Conservation (phyloP, 2,888 invertebrate species). For the Euzophera pinguis region DNA sequence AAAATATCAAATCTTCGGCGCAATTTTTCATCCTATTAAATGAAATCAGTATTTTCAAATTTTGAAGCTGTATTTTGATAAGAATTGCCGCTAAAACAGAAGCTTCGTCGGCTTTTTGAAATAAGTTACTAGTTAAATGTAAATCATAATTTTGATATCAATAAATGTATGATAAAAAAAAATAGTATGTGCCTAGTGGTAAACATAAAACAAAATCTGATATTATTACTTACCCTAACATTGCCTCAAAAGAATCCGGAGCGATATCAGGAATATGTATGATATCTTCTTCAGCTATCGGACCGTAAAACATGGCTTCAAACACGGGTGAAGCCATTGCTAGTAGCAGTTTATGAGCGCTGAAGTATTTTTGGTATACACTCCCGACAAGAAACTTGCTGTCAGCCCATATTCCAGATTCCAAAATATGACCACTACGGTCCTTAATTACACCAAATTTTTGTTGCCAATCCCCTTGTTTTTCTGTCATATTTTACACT, state of each 20-base stretch:
- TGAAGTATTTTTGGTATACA: background rate
- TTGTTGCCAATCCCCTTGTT: slow-evolving; percentile 1
- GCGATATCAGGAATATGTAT: background rate
- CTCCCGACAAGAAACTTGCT: background rate
- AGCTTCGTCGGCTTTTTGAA: no score
- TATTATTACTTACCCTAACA: background rate
- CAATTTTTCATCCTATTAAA: no score
- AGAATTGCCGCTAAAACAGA: no score
- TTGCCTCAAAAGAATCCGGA: background rate
- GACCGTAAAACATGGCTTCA: slow-evolving; percentile 1
- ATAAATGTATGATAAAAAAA: no score
- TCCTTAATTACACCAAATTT: background rate
- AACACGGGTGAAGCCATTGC: slow-evolving; percentile 1
- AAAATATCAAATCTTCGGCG: no score
- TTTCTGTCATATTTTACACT: background rate
- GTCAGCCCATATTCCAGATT: background rate
- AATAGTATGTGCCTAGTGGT: no score
- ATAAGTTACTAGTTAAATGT: no score
- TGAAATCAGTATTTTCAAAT: no score
- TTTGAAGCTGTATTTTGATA: no score
- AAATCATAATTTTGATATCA: no score
- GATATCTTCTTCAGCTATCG: background rate
- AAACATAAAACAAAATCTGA: no score
- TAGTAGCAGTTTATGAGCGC: background rate
- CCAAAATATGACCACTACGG: background rate